Evolutionary conservation across 2,888 invertebrate genomes (phyloP).

Genomic region (Osedax fenrisi): DNA sequence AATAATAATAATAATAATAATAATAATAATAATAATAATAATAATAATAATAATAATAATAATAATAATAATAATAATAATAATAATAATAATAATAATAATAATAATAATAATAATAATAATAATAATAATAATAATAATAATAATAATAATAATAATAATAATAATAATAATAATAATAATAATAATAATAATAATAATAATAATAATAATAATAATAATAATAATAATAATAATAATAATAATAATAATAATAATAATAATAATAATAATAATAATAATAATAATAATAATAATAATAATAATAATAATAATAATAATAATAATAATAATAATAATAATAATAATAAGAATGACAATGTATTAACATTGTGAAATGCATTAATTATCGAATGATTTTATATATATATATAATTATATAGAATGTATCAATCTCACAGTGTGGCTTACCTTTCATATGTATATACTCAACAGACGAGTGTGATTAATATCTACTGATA

Average conservation of each 20-base stretch:
- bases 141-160: background rate
- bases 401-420: too few species aligned
- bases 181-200: too few species aligned
- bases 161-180: too few species aligned
- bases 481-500: too few species aligned
- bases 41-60: background rate
- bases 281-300: background rate
- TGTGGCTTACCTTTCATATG: too few species aligned
- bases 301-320: background rate
- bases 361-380: background rate
- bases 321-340: background rate
- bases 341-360: constrained; percentile 11
- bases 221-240: background rate
- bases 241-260: background rate
- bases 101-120: background rate
- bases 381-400: too few species aligned
- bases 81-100: too few species aligned
- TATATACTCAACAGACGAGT: too few species aligned
- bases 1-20: too few species aligned
- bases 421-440: too few species aligned
- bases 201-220: too few species aligned
- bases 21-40: background rate
- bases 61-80: background rate
- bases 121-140: background rate
- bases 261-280: background rate